Evolutionary conservation across 2,113 vertebrate genomes (phyloP), one percentile per base, ranked within the genome.

Genomic region (Aythya baeri): DNA sequence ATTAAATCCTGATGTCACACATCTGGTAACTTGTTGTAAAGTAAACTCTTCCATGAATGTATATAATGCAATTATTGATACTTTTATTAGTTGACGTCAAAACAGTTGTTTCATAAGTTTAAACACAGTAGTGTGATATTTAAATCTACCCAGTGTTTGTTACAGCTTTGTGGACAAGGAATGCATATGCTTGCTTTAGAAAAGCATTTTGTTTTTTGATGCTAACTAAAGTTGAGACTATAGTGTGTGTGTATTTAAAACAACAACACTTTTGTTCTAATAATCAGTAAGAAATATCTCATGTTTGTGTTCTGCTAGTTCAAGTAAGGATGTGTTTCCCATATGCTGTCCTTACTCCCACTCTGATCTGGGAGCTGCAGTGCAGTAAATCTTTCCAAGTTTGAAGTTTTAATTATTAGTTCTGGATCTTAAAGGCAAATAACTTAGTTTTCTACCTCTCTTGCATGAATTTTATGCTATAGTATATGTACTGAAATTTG

Each of bases 1-100:
- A 65, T 88, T 94, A 91, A 95, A 86, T 91, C 49, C 62, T 43
- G 36, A 74, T 58, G 49, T 89, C 68, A 67, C 36, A 61, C 72
- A 91, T 77, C 58, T 79, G 89, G 80, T 70, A 62, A 13, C 29
- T 71, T 73, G 75, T 77, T 86, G n/a, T 70, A 59, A 80, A 63
- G 59, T 72, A 83, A 94, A 27, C 34, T 67, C 17, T 83, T 70
- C 26, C 75, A 83, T 75, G 25, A 81, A 49, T n/a, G 32, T 79
- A 71, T 38, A 18, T 74, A 54, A 78, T 91, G 61, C 9, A 65
- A 58, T 36, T 85, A 74, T 83, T 79, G 32, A 63, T 66, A 43
- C 49, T 76, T 93, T 11, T 22, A 41, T 57, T 70, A 80, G 91
- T 83, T 91, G 74, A 50, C 38, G 43, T 87, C 83, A n/a, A 43